phyloP scores from a whole-genome alignment of 1,140 invertebrate genomes.

The Panulirus ornatus region DNA sequence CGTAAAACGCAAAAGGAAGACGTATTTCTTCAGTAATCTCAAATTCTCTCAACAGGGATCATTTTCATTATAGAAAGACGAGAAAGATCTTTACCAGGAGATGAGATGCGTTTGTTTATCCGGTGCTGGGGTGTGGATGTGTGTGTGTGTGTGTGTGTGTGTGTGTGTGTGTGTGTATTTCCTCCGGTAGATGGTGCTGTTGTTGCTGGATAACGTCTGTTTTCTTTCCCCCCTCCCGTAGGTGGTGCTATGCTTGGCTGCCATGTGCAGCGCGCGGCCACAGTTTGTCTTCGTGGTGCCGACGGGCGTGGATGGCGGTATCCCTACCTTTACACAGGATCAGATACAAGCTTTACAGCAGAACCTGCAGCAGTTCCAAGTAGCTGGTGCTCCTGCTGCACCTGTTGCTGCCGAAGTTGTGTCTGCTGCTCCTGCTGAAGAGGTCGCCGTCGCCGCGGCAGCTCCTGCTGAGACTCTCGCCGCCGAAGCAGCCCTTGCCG shows the following conservation, averaged over 20 bases:
- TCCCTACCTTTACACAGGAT: neutral
- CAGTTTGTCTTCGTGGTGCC: neutral
- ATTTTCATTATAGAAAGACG: too few species aligned
- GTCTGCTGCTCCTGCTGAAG: neutral
- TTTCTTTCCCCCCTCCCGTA: neutral
- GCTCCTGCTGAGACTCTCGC: constrained; percentile 43
- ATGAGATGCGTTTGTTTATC: too few species aligned
- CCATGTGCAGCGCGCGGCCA: constrained; percentile 7
- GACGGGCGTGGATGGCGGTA: neutral
- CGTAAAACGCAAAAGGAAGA: too few species aligned
- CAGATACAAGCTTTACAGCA: neutral
- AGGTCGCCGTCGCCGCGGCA: constrained; percentile 1
- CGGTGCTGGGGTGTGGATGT: too few species aligned
- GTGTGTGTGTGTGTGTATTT: too few species aligned
- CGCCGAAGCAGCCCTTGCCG: constrained; percentile 19
- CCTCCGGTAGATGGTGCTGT: too few species aligned
- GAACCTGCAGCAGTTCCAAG: constrained; percentile 22
- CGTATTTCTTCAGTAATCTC: too few species aligned
- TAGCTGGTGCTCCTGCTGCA: neutral
- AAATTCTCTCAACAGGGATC: too few species aligned
- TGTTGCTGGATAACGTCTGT: too few species aligned
- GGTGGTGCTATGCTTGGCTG: constrained; percentile 7
- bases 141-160: too few species aligned
- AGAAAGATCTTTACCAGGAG: too few species aligned
- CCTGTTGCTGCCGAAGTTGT: neutral